Evolutionary conservation across 2,888 invertebrate genomes (phyloP), one percentile per base, ranked within the genome.

Genomic region (Sinhomidia bicolor): DNA sequence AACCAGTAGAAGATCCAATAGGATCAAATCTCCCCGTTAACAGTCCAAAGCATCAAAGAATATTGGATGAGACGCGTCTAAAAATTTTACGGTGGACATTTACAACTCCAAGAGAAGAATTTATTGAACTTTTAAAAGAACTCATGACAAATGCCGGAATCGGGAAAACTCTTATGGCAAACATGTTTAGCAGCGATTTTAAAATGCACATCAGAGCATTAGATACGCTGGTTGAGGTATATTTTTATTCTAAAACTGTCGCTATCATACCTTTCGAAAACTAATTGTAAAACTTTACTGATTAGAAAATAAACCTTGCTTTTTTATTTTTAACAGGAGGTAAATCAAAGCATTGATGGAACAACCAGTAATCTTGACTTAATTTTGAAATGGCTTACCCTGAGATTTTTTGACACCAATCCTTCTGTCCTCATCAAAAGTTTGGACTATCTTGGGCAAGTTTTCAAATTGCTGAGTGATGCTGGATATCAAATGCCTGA

Each of bases 391-490:
- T 99, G 99, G 99, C 94, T 99, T 92, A 99, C 99, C 0, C 94
- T 99, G 71, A 95, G 99, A 89, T 99, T 99, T 94, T 99, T 99
- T 93, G 99, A 99, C 94, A 99, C 99, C 29, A 99, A 99, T 94
- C 99, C 99, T 10, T 98, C 98, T 17, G 99, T 99, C 51, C 95
- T 99, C 89, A 95, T 99, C 92, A 98, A 98, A 94, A 98, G 97
- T n/a, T 94, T 99, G 92, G 99, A 99, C 93, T 99, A 98, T 94
- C 94, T 99, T 12, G 96, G 96, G 90, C 94, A 95, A 20, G 96
- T 98, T 87, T 98, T 99, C 94, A 95, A 95, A 90, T 95, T 96
- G 93, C 95, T 99, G 41, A 96, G 96, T 71, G 95, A 95, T 89
- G 68, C 65, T 41, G 96, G 96, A 90, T 98, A 99, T 93, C 96